These are phyloP conservation scores for Drosophila nannoptera DNA, from an alignment of 1,140 invertebrate species.

Conservation along the genomic window DNA sequence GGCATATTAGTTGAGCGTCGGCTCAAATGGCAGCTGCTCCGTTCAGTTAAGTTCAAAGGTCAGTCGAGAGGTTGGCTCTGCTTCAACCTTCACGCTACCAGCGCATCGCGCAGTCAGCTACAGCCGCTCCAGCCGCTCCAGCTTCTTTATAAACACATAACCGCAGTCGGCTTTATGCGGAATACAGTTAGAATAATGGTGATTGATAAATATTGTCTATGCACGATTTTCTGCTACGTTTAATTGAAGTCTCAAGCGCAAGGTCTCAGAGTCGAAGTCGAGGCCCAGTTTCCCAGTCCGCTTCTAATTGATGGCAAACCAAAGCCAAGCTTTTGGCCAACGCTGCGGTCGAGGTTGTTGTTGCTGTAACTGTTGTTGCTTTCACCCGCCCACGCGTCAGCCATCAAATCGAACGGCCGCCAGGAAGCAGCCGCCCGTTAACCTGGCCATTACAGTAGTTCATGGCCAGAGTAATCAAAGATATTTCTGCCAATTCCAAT, in stretches of 20 bases:
- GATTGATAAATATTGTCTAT: conserved; percentile 76
- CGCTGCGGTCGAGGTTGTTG: background rate
- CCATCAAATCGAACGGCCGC: conserved; percentile 11
- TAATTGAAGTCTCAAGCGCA: conserved; percentile 73
- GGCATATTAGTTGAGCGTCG: background rate
- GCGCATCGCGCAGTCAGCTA: background rate
- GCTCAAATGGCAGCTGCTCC: too few relatives aligned
- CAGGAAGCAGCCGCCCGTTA: conserved; percentile 32
- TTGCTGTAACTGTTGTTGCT: conserved; percentile 29
- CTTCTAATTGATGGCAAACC: conserved; percentile 65
- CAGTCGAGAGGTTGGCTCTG: too few relatives aligned
- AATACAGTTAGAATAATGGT: conserved; percentile 75
- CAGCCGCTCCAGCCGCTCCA: background rate
- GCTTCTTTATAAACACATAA: conserved; percentile 45
- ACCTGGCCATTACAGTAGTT: conserved; percentile 37
- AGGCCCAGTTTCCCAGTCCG: conserved; percentile 11
- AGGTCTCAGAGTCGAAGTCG: conserved; percentile 29
- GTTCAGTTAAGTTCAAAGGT: background rate
- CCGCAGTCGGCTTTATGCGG: conserved; percentile 24
- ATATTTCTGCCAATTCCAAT: conserved; percentile 10
- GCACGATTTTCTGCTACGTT: conserved; percentile 61
- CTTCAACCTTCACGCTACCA: background rate
- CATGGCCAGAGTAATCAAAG: too few relatives aligned
- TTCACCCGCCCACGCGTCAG: conserved; percentile 53
- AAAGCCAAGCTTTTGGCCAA: conserved; percentile 36